Percentiles rank a stretch among this genome's conserved stretches.
Conservation (phyloP, 2,797 vertebrate genomes). For the Sebastolobus alascanus region DNA sequence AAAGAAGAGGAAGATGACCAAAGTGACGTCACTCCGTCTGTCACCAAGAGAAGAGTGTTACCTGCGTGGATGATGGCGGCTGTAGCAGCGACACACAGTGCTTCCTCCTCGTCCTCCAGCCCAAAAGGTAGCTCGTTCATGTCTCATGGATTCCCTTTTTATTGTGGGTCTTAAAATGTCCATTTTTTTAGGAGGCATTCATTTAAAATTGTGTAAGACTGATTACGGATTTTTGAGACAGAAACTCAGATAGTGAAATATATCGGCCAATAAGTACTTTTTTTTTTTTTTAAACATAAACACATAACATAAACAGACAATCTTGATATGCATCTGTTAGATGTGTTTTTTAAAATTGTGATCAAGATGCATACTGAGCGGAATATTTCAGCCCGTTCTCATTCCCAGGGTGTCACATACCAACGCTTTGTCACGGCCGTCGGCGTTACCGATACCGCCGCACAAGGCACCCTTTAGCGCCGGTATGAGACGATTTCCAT, state of each 20-base stretch:
- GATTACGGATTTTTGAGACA: background rate
- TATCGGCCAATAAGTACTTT: background rate
- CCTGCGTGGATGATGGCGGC: constrained; percentile 81
- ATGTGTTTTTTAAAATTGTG: background rate
- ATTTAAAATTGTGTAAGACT: background rate
- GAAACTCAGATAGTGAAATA: background rate
- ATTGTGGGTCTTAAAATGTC: background rate
- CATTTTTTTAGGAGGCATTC: background rate
- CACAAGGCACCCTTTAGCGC: too few species aligned
- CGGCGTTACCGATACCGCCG: too few species aligned
- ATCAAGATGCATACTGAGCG: too few species aligned
- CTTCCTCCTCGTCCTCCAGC: constrained; percentile 6
- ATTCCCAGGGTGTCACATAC: too few species aligned
- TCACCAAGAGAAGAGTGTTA: constrained; percentile 68
- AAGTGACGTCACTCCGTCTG: fast-evolving
- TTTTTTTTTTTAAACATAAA: background rate
- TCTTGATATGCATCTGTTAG: background rate
- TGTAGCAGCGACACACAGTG: background rate
- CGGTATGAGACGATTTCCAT: too few species aligned
- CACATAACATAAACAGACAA: background rate
- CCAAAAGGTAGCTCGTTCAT: constrained; percentile 46
- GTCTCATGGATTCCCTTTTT: background rate
- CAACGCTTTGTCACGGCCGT: fast-evolving
- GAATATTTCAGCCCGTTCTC: too few species aligned
- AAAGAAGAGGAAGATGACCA: background rate